These are phyloP conservation scores for Drosophila mojavensis DNA, from an alignment of 1,140 invertebrate genomes.

Conservation along the genomic window DNA sequence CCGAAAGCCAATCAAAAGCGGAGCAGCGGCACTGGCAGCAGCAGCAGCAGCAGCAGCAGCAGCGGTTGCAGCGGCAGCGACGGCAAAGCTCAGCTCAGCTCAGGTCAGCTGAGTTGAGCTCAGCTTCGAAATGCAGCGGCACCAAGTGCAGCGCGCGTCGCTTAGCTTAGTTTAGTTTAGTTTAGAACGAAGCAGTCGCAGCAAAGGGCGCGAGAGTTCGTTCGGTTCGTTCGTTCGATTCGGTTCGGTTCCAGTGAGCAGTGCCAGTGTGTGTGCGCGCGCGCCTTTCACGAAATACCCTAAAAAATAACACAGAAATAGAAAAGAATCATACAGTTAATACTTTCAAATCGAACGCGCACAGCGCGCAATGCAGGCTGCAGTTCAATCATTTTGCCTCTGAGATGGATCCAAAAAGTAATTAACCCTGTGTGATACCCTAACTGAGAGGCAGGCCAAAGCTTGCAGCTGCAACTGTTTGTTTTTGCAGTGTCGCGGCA, in stretches of 20 bases:
- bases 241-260: constrained; percentile 57
- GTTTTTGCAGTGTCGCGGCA: constrained; percentile 67
- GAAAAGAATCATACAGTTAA: neutral
- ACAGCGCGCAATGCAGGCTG: constrained; percentile 64
- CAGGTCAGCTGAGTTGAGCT: constrained; percentile 19
- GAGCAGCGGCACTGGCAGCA: constrained; percentile 7
- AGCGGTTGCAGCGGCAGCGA: constrained; percentile 13
- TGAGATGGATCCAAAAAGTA: constrained; percentile 82
- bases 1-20: constrained; percentile 64
- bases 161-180: constrained; percentile 21
- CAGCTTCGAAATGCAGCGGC: constrained; percentile 15
- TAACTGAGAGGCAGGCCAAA: neutral
- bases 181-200: constrained; percentile 5
- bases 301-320: neutral
- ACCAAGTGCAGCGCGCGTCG: constrained; percentile 32
- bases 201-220: constrained; percentile 12
- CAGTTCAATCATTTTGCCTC: constrained; percentile 43
- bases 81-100: constrained; percentile 22
- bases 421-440: constrained; percentile 35
- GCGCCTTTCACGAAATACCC: constrained; percentile 30
- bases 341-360: constrained; percentile 18
- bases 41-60: constrained; percentile 10
- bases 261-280: constrained; percentile 35
- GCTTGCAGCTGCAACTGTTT: constrained; percentile 56
- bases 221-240: constrained; percentile 42